Evolutionary conservation across 2,888 invertebrate species (phyloP).

Genomic region (Caenorhabditis imperialis): DNA sequence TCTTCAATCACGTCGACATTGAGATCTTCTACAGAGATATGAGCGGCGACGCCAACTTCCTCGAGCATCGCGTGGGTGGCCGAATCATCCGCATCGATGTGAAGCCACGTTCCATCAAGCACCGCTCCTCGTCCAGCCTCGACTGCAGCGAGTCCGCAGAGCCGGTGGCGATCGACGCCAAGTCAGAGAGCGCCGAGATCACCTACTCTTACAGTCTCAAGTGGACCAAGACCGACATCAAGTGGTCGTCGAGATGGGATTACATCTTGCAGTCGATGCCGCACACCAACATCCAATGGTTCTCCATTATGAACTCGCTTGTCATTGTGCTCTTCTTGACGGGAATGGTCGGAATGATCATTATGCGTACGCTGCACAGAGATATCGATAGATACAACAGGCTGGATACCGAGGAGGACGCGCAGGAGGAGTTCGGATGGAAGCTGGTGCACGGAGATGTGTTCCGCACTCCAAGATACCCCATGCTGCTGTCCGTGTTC

Average conservation of each 20-base stretch:
- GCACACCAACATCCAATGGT: conserved; percentile 84
- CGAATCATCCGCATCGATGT: conserved; percentile 85
- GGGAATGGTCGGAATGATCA: conserved; percentile 99
- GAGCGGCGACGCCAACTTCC: conserved; percentile 84
- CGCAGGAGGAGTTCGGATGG: conserved; percentile 89
- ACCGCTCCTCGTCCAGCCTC: conserved; percentile 62
- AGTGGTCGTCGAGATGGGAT: conserved; percentile 99
- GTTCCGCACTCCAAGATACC: conserved; percentile 86
- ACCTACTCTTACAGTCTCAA: conserved; percentile 90
- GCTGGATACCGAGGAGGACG: conserved; percentile 83
- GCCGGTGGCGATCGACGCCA: conserved; percentile 85
- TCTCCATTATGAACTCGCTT: conserved; percentile 93
- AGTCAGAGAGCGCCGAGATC: conserved; percentile 80
- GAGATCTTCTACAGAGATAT: conserved; percentile 91
- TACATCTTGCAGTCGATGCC: conserved; percentile 98
- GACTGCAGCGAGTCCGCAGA: conserved; percentile 79
- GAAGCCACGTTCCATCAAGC: conserved; percentile 80
- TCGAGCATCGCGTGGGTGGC: conserved; percentile 86
- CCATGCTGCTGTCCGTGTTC: conserved; percentile 94
- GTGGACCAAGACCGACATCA: conserved; percentile 84
- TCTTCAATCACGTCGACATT: conserved; percentile 97
- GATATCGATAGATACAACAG: conserved; percentile 99
- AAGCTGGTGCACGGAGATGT: conserved; percentile 84
- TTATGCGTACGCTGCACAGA: conserved; percentile 94
- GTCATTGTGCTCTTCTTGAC: conserved; percentile 92